A percentile compares a stretch with the other conserved stretches of the same genome.
Evolutionary conservation across 2,888 invertebrate species (phyloP).

Genomic region (Phyllotreta striolata): DNA sequence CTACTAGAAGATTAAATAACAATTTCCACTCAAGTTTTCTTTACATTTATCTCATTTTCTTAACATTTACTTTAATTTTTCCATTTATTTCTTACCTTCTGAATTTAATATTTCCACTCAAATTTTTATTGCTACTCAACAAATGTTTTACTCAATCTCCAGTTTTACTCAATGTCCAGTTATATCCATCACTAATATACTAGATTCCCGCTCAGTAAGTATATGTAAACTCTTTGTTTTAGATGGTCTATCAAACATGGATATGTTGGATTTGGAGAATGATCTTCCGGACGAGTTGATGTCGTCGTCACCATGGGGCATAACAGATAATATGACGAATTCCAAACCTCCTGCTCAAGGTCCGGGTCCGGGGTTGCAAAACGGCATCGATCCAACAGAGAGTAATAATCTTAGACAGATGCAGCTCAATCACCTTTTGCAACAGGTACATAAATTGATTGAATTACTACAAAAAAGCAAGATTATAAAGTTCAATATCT

Average conservation of each 20-base stretch:
- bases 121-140: constrained; percentile 1
- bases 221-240: constrained; percentile 40
- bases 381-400: constrained; percentile 75
- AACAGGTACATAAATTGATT: constrained; percentile 59
- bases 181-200: constrained; percentile 12
- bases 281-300: constrained; percentile 92
- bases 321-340: constrained; percentile 56
- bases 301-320: constrained; percentile 75
- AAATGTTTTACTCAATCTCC: not conserved
- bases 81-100: not conserved
- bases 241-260: constrained; percentile 85
- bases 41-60: not conserved
- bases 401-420: constrained; percentile 57
- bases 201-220: constrained; percentile 2
- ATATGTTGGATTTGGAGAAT: constrained; percentile 90
- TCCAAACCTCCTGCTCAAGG: constrained; percentile 84
- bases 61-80: not conserved
- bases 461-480: not conserved
- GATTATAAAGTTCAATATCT: not conserved
- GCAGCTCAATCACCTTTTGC: constrained; percentile 72
- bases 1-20: no score
- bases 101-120: not conserved
- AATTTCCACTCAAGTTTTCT: no score
- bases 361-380: constrained; percentile 79
- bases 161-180: not conserved